These are phyloP conservation scores for Zapornia atra DNA, from an alignment of 2,113 vertebrate genomes.

Conservation along the genomic window DNA sequence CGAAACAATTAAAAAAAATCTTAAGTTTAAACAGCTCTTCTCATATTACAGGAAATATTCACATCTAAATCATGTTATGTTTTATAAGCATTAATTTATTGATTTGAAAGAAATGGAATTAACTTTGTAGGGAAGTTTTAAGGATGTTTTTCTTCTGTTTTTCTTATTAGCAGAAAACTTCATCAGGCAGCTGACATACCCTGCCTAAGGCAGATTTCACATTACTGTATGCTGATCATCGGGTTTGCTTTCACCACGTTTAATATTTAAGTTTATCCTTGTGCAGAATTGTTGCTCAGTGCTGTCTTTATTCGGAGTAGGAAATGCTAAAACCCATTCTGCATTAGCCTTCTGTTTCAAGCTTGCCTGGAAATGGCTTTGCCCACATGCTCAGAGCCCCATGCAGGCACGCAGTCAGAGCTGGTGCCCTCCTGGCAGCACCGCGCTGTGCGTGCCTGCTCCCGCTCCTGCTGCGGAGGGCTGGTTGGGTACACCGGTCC, in stretches of 20 bases:
- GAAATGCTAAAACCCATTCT: background rate
- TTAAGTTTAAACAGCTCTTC: background rate
- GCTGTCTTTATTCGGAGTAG: background rate
- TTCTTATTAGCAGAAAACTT: background rate
- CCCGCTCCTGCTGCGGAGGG: background rate
- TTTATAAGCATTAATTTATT: background rate
- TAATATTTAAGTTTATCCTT: background rate
- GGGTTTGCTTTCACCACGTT: background rate
- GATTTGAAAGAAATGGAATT: background rate
- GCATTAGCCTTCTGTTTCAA: accelerated
- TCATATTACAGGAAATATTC: background rate
- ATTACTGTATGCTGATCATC: background rate
- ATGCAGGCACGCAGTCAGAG: accelerated
- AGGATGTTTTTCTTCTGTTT: background rate
- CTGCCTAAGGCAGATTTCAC: background rate
- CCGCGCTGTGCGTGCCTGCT: background rate
- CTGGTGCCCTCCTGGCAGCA: accelerated
- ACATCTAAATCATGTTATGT: background rate
- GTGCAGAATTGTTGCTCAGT: background rate
- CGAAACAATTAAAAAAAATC: background rate
- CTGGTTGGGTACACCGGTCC: accelerated
- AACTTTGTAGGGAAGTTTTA: background rate
- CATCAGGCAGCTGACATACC: constrained; percentile 18
- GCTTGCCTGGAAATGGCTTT: background rate
- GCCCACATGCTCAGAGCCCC: accelerated